Evolutionary conservation across 2,797 vertebrate species (phyloP), one percentile per base, ranked within the genome.

Genomic region (Carapus acus): DNA sequence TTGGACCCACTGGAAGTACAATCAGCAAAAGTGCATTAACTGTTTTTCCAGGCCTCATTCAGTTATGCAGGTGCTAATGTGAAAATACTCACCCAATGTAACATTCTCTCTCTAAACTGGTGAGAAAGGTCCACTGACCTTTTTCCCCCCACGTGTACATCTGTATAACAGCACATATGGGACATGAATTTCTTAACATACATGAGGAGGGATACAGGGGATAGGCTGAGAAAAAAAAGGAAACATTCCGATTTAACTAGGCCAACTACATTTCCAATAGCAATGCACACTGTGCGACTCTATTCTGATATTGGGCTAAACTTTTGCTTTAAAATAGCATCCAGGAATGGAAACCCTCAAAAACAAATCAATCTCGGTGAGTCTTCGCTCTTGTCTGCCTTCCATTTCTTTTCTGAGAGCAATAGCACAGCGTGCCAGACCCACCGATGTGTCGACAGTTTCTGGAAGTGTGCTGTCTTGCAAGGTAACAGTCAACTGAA

Each of bases 1-100:
- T 65, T 22, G 52, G 38, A 39, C 6, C 15, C n/a, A 33, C 37
- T 56, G 18, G 21, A 53, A 9, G 23, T 49, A 15, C 34, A 49
- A 61, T 55, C 52, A 29, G 46, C 62, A 61, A 68, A 47, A 20
- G 65, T 62, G 43, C 39, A 44, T 4, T 50, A 67, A 53, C 47
- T 49, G 68, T 41, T 44, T 29, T 46, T 47, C 33, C 60, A 49
- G 40, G 49, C 49, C 18, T n/a, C 14, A 52, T 37, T 49, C 49
- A 54, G 43, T 43, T 8, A 29, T 11, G 34, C 7, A 12, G 41
- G 31, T 40, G 36, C 6, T 40, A 17, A 21, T 49, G 41, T 42
- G 1, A 36, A 56, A 38, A 3, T 8, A 12, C 23, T 39, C 21
- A 53, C 14, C 60, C 11, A 51, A 36, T 42, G 9, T 15, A 22